Evolutionary conservation across 92 coral and sea anemone species (phyloP).

Genomic region (Pocillopora grandis): DNA sequence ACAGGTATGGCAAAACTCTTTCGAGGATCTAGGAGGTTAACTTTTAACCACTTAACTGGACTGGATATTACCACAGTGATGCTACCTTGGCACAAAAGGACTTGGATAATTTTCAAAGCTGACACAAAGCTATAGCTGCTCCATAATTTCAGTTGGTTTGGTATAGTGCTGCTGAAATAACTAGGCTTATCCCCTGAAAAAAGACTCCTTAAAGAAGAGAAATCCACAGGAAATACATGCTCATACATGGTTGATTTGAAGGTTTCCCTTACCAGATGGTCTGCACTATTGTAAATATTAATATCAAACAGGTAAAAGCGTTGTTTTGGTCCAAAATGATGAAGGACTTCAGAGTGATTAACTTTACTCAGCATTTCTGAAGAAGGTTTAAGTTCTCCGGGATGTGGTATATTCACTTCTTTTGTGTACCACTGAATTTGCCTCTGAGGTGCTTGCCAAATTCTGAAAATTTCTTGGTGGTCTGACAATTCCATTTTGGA

Average conservation of each 20-base stretch:
- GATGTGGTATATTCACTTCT: background rate
- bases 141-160: background rate
- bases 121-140: too few species aligned
- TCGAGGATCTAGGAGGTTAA: too few species aligned
- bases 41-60: too few species aligned
- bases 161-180: background rate
- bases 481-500: too few species aligned
- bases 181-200: background rate
- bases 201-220: background rate
- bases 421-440: background rate
- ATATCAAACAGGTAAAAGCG: background rate
- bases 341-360: background rate
- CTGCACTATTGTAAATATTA: background rate
- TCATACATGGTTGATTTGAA: background rate
- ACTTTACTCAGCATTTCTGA: background rate
- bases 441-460: too few species aligned
- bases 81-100: too few species aligned
- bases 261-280: background rate
- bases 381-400: background rate
- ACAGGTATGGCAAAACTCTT: too few species aligned
- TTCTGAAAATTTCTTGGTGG: too few species aligned
- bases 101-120: too few species aligned
- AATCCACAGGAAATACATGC: background rate
- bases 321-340: background rate
- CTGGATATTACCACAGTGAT: too few species aligned